Evolutionary conservation across 2,888 invertebrate species (phyloP).

Genomic region (Cephus spinipes): DNA sequence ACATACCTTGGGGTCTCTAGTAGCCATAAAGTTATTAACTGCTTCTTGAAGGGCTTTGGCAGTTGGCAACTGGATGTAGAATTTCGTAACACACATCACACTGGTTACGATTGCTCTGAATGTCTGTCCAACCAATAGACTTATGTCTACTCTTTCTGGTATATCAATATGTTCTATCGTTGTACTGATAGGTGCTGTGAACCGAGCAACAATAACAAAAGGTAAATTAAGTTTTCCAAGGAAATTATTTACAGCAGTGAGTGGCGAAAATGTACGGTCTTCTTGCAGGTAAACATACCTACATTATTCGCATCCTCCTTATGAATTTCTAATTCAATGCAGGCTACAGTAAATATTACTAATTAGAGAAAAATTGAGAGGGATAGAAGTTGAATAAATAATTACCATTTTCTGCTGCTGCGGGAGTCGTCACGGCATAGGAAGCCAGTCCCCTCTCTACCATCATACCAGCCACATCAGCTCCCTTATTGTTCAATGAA

Average conservation of each 20-base stretch:
- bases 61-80: constrained; percentile 66
- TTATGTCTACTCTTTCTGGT: constrained; percentile 57
- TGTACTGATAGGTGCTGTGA: not conserved
- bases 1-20: constrained; percentile 51
- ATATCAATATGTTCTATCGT: not conserved
- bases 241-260: not conserved
- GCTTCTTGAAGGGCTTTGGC: constrained; percentile 50
- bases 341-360: constrained; percentile 8
- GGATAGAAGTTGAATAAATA: not conserved
- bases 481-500: constrained; percentile 68
- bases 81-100: constrained; percentile 64
- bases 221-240: not conserved
- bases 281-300: constrained; percentile 19
- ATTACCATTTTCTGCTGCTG: not conserved
- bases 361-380: constrained; percentile 12
- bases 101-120: constrained; percentile 64
- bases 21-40: constrained; percentile 51
- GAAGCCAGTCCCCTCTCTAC: constrained; percentile 69
- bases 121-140: constrained; percentile 65
- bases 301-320: constrained; percentile 22
- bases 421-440: constrained; percentile 18
- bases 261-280: not conserved
- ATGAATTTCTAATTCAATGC: constrained; percentile 3
- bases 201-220: not conserved
- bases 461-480: constrained; percentile 68